Conservation (phyloP, 2,113 vertebrate species). For the Pipra filicauda region DNA sequence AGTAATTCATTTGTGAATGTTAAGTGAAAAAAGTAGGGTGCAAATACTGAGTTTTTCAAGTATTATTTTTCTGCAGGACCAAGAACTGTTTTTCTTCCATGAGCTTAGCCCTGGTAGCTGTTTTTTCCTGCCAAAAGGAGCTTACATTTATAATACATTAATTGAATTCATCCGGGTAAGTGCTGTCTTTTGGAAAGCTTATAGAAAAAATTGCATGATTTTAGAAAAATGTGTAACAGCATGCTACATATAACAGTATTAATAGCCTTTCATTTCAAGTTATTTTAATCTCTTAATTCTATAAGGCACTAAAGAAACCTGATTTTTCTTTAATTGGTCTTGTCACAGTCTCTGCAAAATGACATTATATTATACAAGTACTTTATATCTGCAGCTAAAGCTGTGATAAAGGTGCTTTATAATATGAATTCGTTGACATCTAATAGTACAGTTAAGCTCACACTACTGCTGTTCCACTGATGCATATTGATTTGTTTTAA, state of each 20-base stretch:
- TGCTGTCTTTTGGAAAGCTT: neutral
- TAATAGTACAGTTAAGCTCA: neutral
- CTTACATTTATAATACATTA: conserved; percentile 92
- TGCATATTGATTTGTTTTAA: neutral
- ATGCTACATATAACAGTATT: neutral
- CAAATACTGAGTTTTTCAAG: conserved; percentile 79
- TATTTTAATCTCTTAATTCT: neutral
- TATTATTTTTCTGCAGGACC: conserved; percentile 80
- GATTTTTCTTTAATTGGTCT: neutral
- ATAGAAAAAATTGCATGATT: neutral
- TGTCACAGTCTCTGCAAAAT: neutral
- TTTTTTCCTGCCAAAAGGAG: conserved; percentile 95
- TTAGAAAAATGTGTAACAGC: neutral
- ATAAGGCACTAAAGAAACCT: neutral
- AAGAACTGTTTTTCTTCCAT: conserved; percentile 98
- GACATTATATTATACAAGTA: neutral
- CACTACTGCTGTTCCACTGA: neutral
- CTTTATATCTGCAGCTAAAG: neutral
- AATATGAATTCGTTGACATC: neutral
- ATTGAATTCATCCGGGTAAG: conserved; percentile 93
- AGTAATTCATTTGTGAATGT: neutral
- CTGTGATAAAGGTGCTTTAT: neutral
- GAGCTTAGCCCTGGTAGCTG: conserved; percentile 97
- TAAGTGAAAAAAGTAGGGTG: neutral
- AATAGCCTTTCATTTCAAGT: neutral